Evolutionary conservation across 2,888 invertebrate species (phyloP).

Genomic region (Poecilobothrus nobilitatus): DNA sequence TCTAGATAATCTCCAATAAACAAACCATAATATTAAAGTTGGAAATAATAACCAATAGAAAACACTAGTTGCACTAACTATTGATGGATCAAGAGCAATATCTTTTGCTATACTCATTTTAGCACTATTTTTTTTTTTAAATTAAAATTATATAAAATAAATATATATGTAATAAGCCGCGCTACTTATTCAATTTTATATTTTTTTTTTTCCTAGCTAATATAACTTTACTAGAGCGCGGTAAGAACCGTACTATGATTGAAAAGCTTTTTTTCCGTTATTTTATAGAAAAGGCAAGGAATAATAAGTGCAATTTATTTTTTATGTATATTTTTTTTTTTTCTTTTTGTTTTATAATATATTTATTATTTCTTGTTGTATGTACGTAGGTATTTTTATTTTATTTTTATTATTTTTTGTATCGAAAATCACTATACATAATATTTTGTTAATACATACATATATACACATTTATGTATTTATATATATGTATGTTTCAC

Average conservation of each 20-base stretch:
- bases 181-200: not conserved
- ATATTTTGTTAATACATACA: too few species aligned
- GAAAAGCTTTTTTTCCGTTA: not conserved
- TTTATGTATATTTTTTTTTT: not conserved
- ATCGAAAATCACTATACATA: not conserved
- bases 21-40: conserved; percentile 59
- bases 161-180: not conserved
- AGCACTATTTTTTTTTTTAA: conserved; percentile 12
- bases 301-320: not conserved
- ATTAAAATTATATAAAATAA: not conserved
- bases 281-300: not conserved
- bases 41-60: conserved; percentile 67
- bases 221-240: not conserved
- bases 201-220: not conserved
- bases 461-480: too few species aligned
- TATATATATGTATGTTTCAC: too few species aligned
- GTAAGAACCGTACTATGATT: not conserved
- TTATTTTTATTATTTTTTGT: not conserved
- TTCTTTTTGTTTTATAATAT: not conserved
- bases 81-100: conserved; percentile 37
- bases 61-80: conserved; percentile 52
- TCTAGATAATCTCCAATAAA: conserved; percentile 69
- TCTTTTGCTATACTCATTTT: conserved; percentile 33
- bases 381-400: not conserved
- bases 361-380: not conserved